phyloP scores from a whole-genome alignment of 2,113 vertebrate species.

The Sorex fumeus region DNA sequence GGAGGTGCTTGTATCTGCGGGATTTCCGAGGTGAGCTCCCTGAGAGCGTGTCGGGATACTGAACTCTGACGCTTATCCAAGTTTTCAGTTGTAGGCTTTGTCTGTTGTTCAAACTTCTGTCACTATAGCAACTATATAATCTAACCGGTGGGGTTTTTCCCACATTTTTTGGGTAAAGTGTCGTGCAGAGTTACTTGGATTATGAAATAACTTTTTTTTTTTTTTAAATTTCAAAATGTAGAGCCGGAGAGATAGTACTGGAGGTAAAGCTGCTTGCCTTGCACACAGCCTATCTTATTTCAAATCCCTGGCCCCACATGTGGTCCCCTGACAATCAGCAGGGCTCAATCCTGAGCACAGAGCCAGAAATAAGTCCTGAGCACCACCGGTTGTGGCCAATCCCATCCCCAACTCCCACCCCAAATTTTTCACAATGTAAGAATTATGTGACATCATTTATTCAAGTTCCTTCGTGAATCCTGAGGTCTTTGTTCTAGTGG shows the following conservation, averaged over 20 bases:
- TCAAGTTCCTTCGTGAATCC: no score
- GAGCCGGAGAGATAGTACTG: background rate
- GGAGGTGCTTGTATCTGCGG: conserved; percentile 94
- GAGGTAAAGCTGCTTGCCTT: no score
- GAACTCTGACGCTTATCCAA: background rate
- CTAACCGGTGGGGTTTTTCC: background rate
- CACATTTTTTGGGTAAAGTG: background rate
- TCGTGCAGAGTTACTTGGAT: background rate
- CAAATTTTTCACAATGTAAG: no score
- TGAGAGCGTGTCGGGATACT: background rate
- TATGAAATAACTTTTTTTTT: conserved; percentile 4
- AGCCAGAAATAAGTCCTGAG: no score
- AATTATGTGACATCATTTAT: no score
- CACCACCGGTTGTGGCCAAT: no score
- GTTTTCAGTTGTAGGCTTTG: conserved; percentile 32
- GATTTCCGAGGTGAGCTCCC: conserved; percentile 92
- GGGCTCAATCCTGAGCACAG: no score
- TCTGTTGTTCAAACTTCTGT: background rate
- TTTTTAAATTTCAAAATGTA: background rate
- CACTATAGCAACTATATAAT: background rate
- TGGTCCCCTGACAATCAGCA: no score
- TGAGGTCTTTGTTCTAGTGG: no score
- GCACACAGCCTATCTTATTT: no score
- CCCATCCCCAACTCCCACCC: no score
- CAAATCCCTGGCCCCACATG: no score